Percentiles rank a stretch among this genome's conserved stretches.
Conservation (phyloP, 2,797 vertebrate genomes). For the Cyprinodon diabolis region DNA sequence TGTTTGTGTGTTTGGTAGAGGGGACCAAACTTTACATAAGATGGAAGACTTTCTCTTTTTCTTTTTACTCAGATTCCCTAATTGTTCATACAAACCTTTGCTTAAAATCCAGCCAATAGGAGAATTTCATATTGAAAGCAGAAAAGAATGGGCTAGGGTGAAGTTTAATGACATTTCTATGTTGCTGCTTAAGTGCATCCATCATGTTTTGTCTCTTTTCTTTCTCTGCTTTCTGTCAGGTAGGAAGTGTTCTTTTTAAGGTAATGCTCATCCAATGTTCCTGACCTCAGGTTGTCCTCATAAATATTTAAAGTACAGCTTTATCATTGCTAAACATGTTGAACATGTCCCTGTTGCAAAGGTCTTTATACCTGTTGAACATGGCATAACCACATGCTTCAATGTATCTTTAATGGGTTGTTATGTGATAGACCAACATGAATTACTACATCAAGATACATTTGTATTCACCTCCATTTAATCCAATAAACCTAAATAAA, state of each 20-base stretch:
- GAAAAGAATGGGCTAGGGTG: background rate
- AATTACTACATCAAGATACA: background rate
- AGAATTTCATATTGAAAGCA: background rate
- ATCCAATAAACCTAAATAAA: background rate
- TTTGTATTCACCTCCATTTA: background rate
- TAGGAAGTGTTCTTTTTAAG: constrained; percentile 7
- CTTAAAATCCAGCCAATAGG: constrained; percentile 4
- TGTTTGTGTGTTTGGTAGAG: constrained; percentile 9
- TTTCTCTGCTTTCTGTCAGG: constrained; percentile 30
- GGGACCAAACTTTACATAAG: background rate
- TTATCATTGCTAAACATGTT: constrained; percentile 12
- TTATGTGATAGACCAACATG: background rate
- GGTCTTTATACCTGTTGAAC: background rate
- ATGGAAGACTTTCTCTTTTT: background rate
- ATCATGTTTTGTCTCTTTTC: background rate
- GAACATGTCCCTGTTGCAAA: background rate
- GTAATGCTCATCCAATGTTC: constrained; percentile 29
- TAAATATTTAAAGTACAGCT: constrained; percentile 23
- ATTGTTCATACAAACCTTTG: constrained; percentile 1
- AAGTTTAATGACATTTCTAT: background rate
- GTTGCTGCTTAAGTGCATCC: background rate
- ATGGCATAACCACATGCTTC: background rate
- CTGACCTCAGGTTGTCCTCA: constrained; percentile 39
- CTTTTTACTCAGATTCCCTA: background rate
- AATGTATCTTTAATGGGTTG: background rate